Evolutionary conservation across 2,113 vertebrate species (phyloP).

Genomic region (Nyctereutes procyonoides): DNA sequence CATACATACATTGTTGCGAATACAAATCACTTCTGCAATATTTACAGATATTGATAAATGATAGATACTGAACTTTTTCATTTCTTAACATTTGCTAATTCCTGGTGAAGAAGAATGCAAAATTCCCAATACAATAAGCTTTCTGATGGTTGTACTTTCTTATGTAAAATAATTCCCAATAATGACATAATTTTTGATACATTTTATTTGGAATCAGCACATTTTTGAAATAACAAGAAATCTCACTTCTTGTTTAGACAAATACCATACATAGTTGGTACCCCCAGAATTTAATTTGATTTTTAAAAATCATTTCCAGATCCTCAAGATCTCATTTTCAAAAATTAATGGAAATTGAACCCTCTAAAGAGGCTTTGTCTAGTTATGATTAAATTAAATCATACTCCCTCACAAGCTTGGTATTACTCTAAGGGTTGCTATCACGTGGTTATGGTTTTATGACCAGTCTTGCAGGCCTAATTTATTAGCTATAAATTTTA

Average conservation of each 20-base stretch:
- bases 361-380: neutral
- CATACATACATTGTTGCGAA: neutral
- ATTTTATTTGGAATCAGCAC: neutral
- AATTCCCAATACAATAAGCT: neutral
- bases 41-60: slow-evolving; percentile 17
- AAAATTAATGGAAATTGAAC: neutral
- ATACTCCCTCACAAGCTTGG: neutral
- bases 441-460: neutral
- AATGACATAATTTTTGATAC: neutral
- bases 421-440: neutral
- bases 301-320: neutral
- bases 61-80: neutral
- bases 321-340: neutral
- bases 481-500: slow-evolving; percentile 12
- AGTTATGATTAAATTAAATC: neutral
- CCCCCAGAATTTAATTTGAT: neutral
- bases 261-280: neutral
- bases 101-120: neutral
- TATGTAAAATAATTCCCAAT: neutral
- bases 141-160: neutral
- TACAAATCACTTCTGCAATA: slow-evolving; percentile 49
- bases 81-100: slow-evolving; percentile 46
- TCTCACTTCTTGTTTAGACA: neutral
- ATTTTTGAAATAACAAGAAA: neutral
- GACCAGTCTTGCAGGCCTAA: neutral